Conservation (phyloP, 2,797 vertebrate species). For the Mormyrus proboscirostris region DNA sequence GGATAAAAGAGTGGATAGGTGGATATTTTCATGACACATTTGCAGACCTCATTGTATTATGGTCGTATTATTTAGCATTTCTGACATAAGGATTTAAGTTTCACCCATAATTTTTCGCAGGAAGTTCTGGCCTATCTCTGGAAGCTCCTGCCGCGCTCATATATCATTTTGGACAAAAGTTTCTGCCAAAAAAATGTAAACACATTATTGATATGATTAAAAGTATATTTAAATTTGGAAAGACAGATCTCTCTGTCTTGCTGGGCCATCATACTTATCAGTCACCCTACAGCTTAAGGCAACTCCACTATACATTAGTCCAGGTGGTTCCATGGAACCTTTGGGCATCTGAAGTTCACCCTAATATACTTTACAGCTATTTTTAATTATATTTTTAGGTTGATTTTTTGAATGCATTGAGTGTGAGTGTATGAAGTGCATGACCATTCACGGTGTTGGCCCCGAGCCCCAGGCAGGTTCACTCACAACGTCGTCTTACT, state of each 20-base stretch:
- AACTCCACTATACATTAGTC: neutral
- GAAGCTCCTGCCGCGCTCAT: neutral
- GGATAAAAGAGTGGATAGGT: neutral
- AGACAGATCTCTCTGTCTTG: neutral
- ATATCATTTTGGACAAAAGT: neutral
- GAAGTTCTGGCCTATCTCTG: neutral
- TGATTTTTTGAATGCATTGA: neutral
- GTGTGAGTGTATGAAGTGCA: neutral
- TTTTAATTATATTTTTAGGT: neutral
- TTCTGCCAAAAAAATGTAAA: neutral
- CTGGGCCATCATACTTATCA: neutral
- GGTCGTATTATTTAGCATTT: neutral
- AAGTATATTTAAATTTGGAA: neutral
- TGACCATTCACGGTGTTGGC: neutral
- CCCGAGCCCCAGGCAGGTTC: neutral
- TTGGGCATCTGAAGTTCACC: neutral
- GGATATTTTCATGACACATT: neutral
- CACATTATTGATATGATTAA: neutral
- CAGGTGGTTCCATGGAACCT: neutral
- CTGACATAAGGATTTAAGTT: neutral
- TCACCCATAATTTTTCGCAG: neutral
- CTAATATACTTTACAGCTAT: neutral
- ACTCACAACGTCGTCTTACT: neutral
- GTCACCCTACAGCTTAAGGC: neutral
- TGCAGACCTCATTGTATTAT: neutral